Evolutionary conservation across 2,888 invertebrate species (phyloP).

Genomic region (Sericinus montela): DNA sequence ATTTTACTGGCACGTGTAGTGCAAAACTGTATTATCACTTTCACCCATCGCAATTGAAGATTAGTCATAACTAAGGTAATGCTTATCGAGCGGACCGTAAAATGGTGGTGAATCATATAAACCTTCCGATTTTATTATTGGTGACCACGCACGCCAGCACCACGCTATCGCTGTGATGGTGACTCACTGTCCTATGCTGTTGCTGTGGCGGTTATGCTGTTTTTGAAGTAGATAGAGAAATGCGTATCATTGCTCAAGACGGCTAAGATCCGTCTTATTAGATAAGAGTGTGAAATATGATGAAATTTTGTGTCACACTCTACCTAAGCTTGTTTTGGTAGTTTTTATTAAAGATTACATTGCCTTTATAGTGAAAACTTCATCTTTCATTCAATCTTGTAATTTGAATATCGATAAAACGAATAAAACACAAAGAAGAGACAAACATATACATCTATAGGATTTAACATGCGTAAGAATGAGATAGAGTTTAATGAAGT

Average conservation of each 20-base stretch:
- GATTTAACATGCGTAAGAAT: no score
- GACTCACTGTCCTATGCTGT: constrained; percentile 12
- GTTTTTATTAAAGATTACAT: background rate
- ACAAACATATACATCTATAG: no score
- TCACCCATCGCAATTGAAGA: background rate
- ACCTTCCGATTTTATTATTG: background rate
- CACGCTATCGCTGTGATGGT: background rate
- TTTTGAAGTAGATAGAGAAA: background rate
- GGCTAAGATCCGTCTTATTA: background rate
- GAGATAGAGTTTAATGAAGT: no score
- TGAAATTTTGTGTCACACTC: background rate
- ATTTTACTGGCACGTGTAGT: background rate
- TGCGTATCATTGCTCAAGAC: background rate
- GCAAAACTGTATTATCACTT: background rate
- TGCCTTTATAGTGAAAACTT: no score
- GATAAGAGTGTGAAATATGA: background rate
- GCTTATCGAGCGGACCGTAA: background rate
- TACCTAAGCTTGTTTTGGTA: no score
- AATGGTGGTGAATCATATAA: background rate
- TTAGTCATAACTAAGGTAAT: background rate
- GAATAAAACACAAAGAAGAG: no score
- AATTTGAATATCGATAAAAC: no score
- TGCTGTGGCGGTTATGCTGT: background rate
- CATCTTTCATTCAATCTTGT: no score
- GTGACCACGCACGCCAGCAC: background rate